Conservation (phyloP, 2,797 vertebrate species). For the Picus viridis region DNA sequence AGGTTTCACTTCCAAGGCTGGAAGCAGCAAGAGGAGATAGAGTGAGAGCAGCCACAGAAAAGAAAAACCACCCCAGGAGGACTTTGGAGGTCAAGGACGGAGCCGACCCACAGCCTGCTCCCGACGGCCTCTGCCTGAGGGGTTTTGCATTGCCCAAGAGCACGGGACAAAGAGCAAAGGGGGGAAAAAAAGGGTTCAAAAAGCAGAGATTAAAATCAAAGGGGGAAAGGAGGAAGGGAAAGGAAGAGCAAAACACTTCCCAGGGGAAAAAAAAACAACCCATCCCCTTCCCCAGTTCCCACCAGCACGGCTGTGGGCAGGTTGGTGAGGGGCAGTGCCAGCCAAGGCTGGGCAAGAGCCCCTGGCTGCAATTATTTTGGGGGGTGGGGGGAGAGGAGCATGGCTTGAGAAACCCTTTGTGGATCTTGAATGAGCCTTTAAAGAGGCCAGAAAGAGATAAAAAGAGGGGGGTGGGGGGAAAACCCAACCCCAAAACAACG, state of each 20-base stretch:
- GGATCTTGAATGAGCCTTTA: slow-evolving; percentile 73
- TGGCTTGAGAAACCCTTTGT: slow-evolving; percentile 23
- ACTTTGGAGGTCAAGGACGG: background rate
- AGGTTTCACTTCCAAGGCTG: slow-evolving; percentile 5
- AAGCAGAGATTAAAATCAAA: rapidly evolving
- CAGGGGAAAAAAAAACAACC: background rate
- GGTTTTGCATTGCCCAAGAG: rapidly evolving
- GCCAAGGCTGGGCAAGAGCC: background rate
- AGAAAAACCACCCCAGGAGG: background rate
- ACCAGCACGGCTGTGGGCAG: background rate
- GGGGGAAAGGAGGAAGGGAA: background rate
- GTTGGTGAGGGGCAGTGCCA: rapidly evolving
- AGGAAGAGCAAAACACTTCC: background rate
- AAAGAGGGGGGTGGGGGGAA: no score
- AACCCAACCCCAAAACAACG: no score
- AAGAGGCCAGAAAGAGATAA: background rate
- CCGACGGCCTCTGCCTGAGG: background rate
- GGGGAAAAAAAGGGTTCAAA: no score
- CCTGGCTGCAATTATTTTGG: background rate
- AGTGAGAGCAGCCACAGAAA: background rate
- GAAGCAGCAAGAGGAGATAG: background rate
- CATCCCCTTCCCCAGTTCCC: background rate
- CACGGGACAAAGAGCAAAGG: no score
- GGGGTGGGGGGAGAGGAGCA: background rate
- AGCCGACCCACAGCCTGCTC: rapidly evolving